Percentiles rank a stretch among this genome's conserved stretches.
phyloP scores from a whole-genome alignment of 2,888 invertebrate genomes.

The Furcula furcula region DNA sequence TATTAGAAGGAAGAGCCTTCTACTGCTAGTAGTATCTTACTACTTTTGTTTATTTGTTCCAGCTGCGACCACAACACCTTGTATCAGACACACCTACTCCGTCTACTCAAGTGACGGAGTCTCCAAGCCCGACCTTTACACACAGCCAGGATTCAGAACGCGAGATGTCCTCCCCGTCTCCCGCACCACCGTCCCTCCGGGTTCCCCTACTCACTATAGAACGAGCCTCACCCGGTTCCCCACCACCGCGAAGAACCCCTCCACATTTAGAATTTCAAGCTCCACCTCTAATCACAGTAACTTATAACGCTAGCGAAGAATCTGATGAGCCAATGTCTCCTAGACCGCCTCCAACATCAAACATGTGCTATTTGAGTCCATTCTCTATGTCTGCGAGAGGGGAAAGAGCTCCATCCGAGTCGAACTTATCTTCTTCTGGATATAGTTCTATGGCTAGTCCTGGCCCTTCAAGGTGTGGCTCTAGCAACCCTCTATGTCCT shows the following conservation, averaged over 20 bases:
- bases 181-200: slow-evolving; percentile 74
- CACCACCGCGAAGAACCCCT: slow-evolving; percentile 82
- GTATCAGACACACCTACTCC: slow-evolving; percentile 71
- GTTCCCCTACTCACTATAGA: slow-evolving; percentile 86
- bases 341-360: slow-evolving; percentile 77
- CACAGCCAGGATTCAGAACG: slow-evolving; percentile 74
- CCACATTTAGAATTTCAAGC: slow-evolving; percentile 85
- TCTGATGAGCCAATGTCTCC: slow-evolving; percentile 88
- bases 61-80: slow-evolving; percentile 78
- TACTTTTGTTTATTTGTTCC: slow-evolving; percentile 35
- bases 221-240: slow-evolving; percentile 86
- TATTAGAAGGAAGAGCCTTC: not conserved
- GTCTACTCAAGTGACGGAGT: slow-evolving; percentile 71
- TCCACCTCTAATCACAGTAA: slow-evolving; percentile 88
- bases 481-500: slow-evolving; percentile 89
- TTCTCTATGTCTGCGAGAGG: slow-evolving; percentile 87
- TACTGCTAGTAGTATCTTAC: too few species aligned
- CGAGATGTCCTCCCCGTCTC: slow-evolving; percentile 66
- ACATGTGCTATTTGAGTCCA: slow-evolving; percentile 89
- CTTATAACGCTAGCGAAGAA: slow-evolving; percentile 89
- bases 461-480: slow-evolving; percentile 90
- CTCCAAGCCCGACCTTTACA: slow-evolving; percentile 70
- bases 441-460: slow-evolving; percentile 94
- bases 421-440: slow-evolving; percentile 91
- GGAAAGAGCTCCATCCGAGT: slow-evolving; percentile 90